Base-by-base conservation (phyloP, 2,113 vertebrate species). In the Corvus cornix region DNA sequence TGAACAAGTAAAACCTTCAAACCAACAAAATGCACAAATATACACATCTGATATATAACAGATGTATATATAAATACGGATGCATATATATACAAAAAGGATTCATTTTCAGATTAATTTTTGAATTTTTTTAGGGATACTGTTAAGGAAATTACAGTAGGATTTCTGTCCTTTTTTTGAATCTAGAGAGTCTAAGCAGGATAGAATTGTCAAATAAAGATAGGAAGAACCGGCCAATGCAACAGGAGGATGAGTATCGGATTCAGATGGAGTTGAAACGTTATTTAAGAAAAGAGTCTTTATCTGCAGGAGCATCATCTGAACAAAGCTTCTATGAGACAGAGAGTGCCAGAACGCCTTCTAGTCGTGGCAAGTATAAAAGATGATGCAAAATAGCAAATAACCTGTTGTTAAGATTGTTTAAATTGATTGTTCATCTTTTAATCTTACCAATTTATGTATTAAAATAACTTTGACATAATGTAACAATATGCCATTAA, bases 181-280 rank as follows among this genome's bases (percentile, higher is more conserved):
- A 90, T 96, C 30, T 95, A 99, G 99, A 98, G 93, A 98, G 97
- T 77, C 98, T 98, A 69, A 98, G 98, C 94, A 98, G 98, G 97
- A 96, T 98, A 64, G 97, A 97, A 41, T 93, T 98, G 84, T 96
- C 97, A 66, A 97, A 90, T 62, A 99, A 99, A 97, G 99, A 99
- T 37, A 98, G 98, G 96, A 99, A 99, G 96, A 99, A 98, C 96
- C 98, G 99, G 18, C 99, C 99, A 10, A 99, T 99, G 97, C 99
- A 99, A 43, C 99, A 99, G 94, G 99, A 99, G 86, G 99, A 99
- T 33, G 99, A 99, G 85, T 99, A 99, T 96, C 98, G 99, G 20
- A 99, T 99, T 92, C 99, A 99, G 74, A 99, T 99, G 98, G 99
- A 99, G 93, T 96, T 99, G 88, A 99, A 99, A 94, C 99, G 99